Evolutionary conservation across 2,797 vertebrate species (phyloP), one percentile per base, ranked within the genome.

Genomic region (Adelosebastes latens): DNA sequence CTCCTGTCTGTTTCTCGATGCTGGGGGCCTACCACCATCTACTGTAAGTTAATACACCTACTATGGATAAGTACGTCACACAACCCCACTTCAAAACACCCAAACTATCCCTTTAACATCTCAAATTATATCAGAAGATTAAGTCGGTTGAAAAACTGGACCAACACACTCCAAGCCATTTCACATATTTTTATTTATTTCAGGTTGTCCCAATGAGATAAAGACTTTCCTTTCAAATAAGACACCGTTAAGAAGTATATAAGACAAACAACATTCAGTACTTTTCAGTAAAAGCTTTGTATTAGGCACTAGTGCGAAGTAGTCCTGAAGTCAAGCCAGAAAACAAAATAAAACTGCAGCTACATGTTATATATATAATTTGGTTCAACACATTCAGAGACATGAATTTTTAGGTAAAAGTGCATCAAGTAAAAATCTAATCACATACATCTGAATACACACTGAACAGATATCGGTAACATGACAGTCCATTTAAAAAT

Each of bases 111-210:
- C 46, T 49, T 49, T 49, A 36, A 53, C 58, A 29, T 22, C 5
- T 70, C 20, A 3, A 20, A 22, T 36, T 7, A 7, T 16, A 36
- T n/a, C 11, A 39, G 11, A 68, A 32, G 7, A 66, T 59, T 24
- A 58, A n/a, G 9, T 61, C 11, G 9, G 5, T 5, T 18, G 11
- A 29, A 65, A 66, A 56, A 52, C 49, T n/a, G 49, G 1, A 60
- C 13, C 20, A 22, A 52, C 20, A 14, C 2, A 34, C 18, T 2
- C n/a, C 24, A 39, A 16, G 22, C 16, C 0, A 2, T 25, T 71
- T n/a, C 25, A 74, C 64, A 64, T 8, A 52, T 29, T 70, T 27
- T 22, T 61, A 22, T 83, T 87, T 72, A 77, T 72, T 82, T 74
- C 22, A 53, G 25, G 36, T 81, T 36, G 5, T 64, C 39, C 11